phyloP scores from a whole-genome alignment of 2,797 vertebrate species.

The Hafferia zeledoni region DNA sequence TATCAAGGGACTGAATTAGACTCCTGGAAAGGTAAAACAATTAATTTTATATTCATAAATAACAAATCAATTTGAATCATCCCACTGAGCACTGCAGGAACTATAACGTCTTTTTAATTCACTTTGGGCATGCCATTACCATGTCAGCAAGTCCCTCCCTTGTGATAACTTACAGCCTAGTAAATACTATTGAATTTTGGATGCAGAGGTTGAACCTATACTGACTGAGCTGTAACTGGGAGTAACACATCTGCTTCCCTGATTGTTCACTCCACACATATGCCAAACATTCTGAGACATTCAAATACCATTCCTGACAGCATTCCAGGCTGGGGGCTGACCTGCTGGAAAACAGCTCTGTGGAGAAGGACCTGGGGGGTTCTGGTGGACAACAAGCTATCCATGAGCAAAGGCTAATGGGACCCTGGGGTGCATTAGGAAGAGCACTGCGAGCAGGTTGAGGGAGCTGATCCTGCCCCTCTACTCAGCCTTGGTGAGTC shows the following conservation, averaged over 20 bases:
- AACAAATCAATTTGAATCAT: slow-evolving; percentile 17
- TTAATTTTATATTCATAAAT: slow-evolving; percentile 6
- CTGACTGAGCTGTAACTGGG: neutral
- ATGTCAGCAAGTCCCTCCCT: neutral
- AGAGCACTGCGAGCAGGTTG: neutral
- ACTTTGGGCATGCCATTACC: neutral
- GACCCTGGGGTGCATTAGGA: neutral
- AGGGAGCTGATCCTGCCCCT: neutral
- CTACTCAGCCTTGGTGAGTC: neutral
- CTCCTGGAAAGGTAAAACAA: slow-evolving; percentile 24
- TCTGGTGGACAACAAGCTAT: neutral
- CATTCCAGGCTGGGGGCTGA: neutral
- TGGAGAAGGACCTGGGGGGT: neutral
- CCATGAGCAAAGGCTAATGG: neutral
- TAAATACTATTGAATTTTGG: neutral
- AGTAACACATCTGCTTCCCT: neutral
- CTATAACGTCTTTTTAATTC: neutral
- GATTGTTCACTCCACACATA: neutral
- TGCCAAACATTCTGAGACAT: neutral
- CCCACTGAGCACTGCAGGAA: neutral
- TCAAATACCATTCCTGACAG: neutral
- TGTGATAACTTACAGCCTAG: neutral
- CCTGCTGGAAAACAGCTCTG: neutral
- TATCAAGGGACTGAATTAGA: neutral
- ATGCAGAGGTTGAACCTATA: neutral